phyloP scores from a whole-genome alignment of 2,113 vertebrate genomes.

The Ictalurus furcatus region DNA sequence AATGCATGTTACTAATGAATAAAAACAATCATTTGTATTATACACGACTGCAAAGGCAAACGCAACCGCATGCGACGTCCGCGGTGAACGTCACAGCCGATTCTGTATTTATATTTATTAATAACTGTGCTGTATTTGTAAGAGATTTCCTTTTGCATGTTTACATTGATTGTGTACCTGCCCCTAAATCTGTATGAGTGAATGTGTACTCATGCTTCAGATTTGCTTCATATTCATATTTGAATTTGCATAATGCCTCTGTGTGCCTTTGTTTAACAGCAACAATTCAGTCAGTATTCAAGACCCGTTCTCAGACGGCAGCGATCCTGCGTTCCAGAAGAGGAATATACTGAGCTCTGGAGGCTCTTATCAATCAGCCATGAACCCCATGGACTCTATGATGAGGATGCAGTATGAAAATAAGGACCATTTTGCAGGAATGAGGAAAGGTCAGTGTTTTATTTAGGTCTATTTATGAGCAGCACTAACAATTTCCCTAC shows the following conservation, averaged over 20 bases:
- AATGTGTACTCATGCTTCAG: not conserved
- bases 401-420: constrained; percentile 89
- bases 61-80: not conserved
- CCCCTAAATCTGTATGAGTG: not conserved
- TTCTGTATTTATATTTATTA: not conserved
- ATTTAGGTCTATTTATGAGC: not conserved
- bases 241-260: constrained; percentile 77
- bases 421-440: constrained; percentile 94
- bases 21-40: not conserved
- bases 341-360: constrained; percentile 87
- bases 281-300: constrained; percentile 84
- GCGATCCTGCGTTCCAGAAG: constrained; percentile 85
- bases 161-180: not conserved
- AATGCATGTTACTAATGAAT: constrained; percentile 13
- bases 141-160: not conserved
- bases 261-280: constrained; percentile 64
- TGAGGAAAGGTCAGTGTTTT: constrained; percentile 89
- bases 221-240: not conserved
- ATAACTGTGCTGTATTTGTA: not conserved
- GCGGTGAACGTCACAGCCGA: not conserved
- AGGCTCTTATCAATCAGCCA: constrained; percentile 85
- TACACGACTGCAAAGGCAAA: not conserved
- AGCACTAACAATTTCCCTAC: not conserved
- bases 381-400: constrained; percentile 81
- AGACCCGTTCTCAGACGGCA: constrained; percentile 89